These are phyloP conservation scores for Aphidius colemani DNA, from an alignment of 2,888 invertebrate genomes.

Conservation along the genomic window DNA sequence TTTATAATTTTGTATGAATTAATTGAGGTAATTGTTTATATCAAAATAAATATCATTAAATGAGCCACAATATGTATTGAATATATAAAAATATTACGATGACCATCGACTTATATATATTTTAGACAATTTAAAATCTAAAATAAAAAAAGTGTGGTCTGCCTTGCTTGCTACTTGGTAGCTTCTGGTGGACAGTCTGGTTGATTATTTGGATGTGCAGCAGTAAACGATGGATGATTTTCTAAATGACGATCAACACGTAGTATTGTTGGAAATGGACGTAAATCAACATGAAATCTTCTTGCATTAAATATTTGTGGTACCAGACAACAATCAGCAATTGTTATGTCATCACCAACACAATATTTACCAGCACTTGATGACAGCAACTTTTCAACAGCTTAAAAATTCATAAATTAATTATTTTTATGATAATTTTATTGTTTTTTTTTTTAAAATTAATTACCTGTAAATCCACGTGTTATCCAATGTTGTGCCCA, in stretches of 20 bases:
- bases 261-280: conserved; percentile 86
- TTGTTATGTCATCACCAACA: conserved; percentile 89
- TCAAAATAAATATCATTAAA: too few relatives aligned
- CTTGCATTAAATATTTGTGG: conserved; percentile 95
- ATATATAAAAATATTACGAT: too few relatives aligned
- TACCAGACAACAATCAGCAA: conserved; percentile 94
- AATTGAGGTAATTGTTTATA: too few relatives aligned
- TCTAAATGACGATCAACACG: conserved; percentile 85
- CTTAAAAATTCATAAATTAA: conserved; percentile 57
- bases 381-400: conserved; percentile 84
- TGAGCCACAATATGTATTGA: too few relatives aligned
- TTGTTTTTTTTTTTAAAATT: background rate
- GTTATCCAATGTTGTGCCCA: conserved; percentile 95
- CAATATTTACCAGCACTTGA: conserved; percentile 88
- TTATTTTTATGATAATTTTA: conserved; percentile 10
- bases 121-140: conserved; percentile 33
- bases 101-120: background rate
- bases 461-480: conserved; percentile 74
- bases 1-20: too few relatives aligned
- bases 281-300: conserved; percentile 91
- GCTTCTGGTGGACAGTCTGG: conserved; percentile 93
- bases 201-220: conserved; percentile 89
- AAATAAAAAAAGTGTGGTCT: conserved; percentile 60
- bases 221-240: conserved; percentile 87
- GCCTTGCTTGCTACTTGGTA: conserved; percentile 69